Percentiles rank a stretch among this genome's conserved stretches.
phyloP scores from a whole-genome alignment of 1,140 invertebrate species.

The Leptinotarsa texana region DNA sequence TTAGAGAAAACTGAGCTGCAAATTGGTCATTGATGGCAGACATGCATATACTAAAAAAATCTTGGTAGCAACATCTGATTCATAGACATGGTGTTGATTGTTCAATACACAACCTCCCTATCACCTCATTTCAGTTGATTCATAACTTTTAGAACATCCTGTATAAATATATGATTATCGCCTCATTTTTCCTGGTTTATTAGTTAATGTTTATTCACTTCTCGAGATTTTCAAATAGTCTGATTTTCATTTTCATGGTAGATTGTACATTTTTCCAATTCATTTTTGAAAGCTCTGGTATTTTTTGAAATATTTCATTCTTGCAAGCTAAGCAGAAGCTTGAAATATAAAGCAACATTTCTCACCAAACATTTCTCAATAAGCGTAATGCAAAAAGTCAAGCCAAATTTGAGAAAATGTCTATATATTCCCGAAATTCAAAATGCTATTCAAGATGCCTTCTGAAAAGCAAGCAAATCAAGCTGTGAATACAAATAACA shows the following conservation, averaged over 20 bases:
- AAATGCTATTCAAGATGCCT: slow-evolving; percentile 14
- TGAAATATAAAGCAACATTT: slow-evolving; percentile 11
- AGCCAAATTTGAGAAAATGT: not conserved
- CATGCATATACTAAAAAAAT: no score
- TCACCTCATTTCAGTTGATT: no score
- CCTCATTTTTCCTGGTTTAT: not conserved
- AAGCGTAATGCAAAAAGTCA: not conserved
- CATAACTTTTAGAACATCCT: no score
- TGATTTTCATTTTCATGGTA: not conserved
- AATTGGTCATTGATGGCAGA: no score
- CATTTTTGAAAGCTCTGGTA: no score
- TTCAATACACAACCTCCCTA: no score
- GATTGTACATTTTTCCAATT: no score
- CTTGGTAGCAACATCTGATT: no score
- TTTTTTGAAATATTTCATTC: not conserved
- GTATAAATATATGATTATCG: not conserved
- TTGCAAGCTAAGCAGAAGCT: not conserved
- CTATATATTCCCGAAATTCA: not conserved
- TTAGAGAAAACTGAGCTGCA: no score
- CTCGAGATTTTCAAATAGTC: not conserved
- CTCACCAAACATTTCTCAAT: not conserved
- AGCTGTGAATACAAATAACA: slow-evolving; percentile 18
- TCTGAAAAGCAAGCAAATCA: slow-evolving; percentile 10
- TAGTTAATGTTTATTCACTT: not conserved
- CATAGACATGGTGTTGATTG: no score